Evolutionary conservation across 2,888 invertebrate species (phyloP), one percentile per base, ranked within the genome.

Genomic region (Callimorpha dominula): DNA sequence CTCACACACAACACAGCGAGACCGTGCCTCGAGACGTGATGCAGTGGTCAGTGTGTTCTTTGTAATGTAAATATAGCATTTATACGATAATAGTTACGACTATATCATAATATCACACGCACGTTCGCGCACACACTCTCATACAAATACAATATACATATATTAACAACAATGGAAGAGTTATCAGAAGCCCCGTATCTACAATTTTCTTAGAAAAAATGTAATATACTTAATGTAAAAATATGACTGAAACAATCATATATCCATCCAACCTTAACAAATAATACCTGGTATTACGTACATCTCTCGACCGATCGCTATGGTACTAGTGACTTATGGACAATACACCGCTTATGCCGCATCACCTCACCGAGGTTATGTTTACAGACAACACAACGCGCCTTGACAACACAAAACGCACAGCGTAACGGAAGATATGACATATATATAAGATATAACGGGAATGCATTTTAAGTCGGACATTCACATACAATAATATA

Each of bases 121-220:
- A 85, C 90, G 85, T 81, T 80, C 87, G 83, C 87, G 82, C 89
- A 89, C 85, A 82, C 89, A 82, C 82, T 75, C 83, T 74, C 88
- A 81, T 82, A 87, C 86, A 83, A 78, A 82, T 86, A 86, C 82
- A 84, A 85, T 84, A 80, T 84, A 78, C 84, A 86, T 86, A 49
- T 87, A 87, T 89, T 87, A 90, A 90, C 89, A 94, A 93, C 90
- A 93, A 92, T 94, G 94, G 94, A 95, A 95, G 94, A 93, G 85
- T 90, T 88, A 81, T 91, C 86, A 92, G 94, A 94, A 94, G 92
- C 91, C 90, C 93, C 88, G 86, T 86, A 88, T 89, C 81, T 86
- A 90, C 75, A 86, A 87, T 85, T 79, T 84, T 84, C 78, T 85
- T 87, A 83, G 81, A 86, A 89, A 88, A 89, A 86, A 75, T 76